Evolutionary conservation across 2,797 vertebrate genomes (phyloP).

Genomic region (Setipinna tenuifilis): DNA sequence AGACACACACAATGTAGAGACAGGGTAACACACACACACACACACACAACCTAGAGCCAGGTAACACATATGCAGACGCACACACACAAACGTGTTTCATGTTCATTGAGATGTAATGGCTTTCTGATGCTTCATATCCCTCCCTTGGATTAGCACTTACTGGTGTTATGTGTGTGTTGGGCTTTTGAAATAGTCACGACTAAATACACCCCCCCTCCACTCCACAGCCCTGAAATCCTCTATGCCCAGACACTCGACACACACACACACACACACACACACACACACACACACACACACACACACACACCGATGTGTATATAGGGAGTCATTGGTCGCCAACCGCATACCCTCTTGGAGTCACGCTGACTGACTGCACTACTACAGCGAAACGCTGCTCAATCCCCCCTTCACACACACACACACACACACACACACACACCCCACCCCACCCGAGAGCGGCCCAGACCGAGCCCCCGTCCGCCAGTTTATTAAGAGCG

Average conservation of each 20-base stretch:
- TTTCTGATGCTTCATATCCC: too few relatives aligned
- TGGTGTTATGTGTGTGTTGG: too few relatives aligned
- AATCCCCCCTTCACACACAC: slow-evolving; percentile 19
- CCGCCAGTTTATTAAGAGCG: slow-evolving; percentile 67
- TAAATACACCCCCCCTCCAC: too few relatives aligned
- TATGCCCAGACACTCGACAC: neutral
- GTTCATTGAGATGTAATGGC: too few relatives aligned
- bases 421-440: slow-evolving; percentile 23
- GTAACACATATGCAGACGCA: neutral
- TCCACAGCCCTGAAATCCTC: neutral
- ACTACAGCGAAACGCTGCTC: neutral
- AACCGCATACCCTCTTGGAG: neutral
- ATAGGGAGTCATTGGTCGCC: neutral
- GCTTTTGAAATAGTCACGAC: too few relatives aligned
- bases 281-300: neutral
- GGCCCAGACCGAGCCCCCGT: neutral
- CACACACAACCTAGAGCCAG: neutral
- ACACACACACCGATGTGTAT: too few relatives aligned
- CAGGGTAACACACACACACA: too few relatives aligned
- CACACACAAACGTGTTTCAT: too few relatives aligned
- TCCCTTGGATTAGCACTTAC: too few relatives aligned
- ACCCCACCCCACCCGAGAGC: neutral
- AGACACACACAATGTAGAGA: too few relatives aligned
- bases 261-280: slow-evolving; percentile 6
- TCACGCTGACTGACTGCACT: neutral